A percentile compares a stretch with the other conserved stretches of the same genome.
phyloP scores from a whole-genome alignment of 2,797 vertebrate species.

The Tokudaia tokunoshimensis region DNA sequence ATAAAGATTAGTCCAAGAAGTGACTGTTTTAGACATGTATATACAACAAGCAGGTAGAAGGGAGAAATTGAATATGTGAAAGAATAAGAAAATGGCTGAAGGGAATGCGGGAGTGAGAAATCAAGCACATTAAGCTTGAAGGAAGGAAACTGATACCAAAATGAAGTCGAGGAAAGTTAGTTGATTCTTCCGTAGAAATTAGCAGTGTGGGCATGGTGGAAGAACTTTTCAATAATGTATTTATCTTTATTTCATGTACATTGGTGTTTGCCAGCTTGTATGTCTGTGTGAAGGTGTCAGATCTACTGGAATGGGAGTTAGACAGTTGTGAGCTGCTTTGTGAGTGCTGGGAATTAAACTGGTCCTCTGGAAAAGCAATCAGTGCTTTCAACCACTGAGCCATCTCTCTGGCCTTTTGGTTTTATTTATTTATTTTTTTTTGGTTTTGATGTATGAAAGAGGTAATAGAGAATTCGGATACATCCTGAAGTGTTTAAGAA shows the following conservation, averaged over 20 bases:
- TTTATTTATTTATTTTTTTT: background rate
- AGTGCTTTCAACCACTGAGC: background rate
- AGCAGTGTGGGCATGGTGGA: background rate
- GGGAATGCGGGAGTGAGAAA: background rate
- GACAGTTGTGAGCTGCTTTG: background rate
- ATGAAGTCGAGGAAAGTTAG: constrained; percentile 18
- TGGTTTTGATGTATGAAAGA: background rate
- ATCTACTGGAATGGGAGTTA: background rate
- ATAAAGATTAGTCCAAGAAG: background rate
- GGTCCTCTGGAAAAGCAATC: background rate
- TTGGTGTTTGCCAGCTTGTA: background rate
- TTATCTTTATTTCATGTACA: background rate
- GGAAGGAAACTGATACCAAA: background rate
- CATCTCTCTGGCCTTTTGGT: background rate
- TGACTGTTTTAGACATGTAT: constrained; percentile 18
- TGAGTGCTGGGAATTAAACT: background rate
- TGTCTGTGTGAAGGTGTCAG: background rate
- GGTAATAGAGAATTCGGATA: background rate
- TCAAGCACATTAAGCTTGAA: background rate
- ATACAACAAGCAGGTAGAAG: background rate
- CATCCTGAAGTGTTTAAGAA: background rate
- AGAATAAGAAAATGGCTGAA: background rate
- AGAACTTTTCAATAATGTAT: background rate
- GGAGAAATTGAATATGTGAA: constrained; percentile 38
- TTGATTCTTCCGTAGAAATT: constrained; percentile 4